phyloP scores from a whole-genome alignment of 2,113 vertebrate species.

The Dicrurus megarhynchus region DNA sequence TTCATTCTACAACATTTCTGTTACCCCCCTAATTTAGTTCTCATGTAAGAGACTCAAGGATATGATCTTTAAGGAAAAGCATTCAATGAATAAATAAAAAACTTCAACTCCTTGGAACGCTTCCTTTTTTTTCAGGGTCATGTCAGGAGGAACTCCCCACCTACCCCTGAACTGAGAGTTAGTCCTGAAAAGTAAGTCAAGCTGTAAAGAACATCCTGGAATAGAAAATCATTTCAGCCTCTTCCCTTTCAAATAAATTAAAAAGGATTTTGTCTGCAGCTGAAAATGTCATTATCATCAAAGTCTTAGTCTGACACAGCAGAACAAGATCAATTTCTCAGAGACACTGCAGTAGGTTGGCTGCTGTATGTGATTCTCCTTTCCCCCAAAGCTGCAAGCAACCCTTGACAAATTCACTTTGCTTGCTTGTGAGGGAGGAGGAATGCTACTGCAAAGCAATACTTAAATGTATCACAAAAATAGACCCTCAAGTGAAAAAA shows the following conservation, averaged over 20 bases:
- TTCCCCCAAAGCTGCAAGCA: background rate
- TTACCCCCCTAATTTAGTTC: background rate
- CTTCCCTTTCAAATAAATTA: constrained; percentile 46
- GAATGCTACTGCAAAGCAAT: background rate
- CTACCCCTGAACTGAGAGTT: background rate
- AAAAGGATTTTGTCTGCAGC: constrained; percentile 47
- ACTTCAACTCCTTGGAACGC: background rate
- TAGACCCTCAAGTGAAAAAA: background rate
- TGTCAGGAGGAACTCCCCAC: background rate
- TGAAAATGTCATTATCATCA: constrained; percentile 57
- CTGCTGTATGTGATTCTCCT: background rate
- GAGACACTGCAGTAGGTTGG: background rate
- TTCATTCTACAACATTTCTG: background rate
- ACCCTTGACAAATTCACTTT: constrained; percentile 24
- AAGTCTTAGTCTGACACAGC: constrained; percentile 52
- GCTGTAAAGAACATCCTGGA: background rate
- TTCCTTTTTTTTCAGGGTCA: background rate
- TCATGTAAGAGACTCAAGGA: background rate
- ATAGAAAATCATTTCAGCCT: constrained; percentile 14
- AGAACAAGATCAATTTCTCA: constrained; percentile 50
- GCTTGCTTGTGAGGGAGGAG: background rate
- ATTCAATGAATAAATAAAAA: constrained; percentile 17
- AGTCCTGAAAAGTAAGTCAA: background rate
- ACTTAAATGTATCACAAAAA: background rate
- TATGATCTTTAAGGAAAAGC: background rate